Evolutionary conservation across 2,797 vertebrate species (phyloP), one percentile per base, ranked within the genome.

Genomic region (Onychomys arenicola): DNA sequence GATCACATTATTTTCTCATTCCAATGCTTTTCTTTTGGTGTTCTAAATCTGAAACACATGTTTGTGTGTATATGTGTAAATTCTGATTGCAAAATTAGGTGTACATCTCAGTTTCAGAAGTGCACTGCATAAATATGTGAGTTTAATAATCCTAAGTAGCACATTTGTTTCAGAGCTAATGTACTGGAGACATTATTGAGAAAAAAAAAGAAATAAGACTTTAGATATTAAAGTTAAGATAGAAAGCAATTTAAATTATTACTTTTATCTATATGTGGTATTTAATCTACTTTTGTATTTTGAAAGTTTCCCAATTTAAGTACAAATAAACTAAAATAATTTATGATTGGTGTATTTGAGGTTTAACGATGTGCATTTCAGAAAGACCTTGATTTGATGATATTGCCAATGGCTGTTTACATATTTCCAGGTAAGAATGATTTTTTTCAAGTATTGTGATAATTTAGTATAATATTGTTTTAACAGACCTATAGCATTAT

Each of bases 401-500:
- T 92, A 88, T 14, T 21, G 75, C 7, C 14, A 85, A 52, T 55
- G 23, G 40, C 73, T 83, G 8, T 3, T 40, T 88, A 67, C 4
- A 46, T 84, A 55, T 17, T 71, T 90, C 19, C 12, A 93, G 71
- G 27, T 90, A 83, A 76, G 17, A 87, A 81, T 93, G 1, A 11
- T 71, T 83, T 49, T 69, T 81, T 37, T 23, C 89, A 89, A 91
- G 7, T 80, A 21, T 40, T 80, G 25, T n/a, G 27, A 32, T 94
- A 59, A 91, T 46, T 95, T 86, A 77, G 84, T 21, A 63, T 34
- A 82, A 6, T 29, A 82, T 88, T n/a, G n/a, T 96, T 88, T 92
- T 90, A 52, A 69, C 0, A 89, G 17, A 85, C 27, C 2, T 43
- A 89, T 17, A 52, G 7, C 82, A 91, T 57, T 71, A 77, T 25